Conservation (phyloP, 2,888 invertebrate genomes). For the Dynastes hyllus region DNA sequence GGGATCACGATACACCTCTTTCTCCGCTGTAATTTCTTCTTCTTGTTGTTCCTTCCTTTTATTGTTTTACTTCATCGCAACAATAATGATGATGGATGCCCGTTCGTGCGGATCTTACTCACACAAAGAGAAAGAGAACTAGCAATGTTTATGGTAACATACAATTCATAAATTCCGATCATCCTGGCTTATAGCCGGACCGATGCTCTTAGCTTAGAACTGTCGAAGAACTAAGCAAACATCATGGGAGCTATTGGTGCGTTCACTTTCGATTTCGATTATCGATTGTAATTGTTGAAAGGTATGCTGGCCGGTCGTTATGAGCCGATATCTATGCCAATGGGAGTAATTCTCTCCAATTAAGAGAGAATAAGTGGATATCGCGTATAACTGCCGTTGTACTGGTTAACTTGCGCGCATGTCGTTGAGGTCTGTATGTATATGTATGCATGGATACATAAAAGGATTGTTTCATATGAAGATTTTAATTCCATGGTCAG, state of each 20-base stretch:
- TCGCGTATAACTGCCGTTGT: background rate
- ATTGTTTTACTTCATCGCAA: background rate
- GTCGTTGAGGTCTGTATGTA: too few relatives aligned
- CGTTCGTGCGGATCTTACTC: background rate
- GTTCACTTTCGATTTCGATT: conserved; percentile 28
- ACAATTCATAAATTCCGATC: conserved; percentile 31
- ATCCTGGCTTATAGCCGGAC: background rate
- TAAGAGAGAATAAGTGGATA: conserved; percentile 29
- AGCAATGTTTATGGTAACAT: conserved; percentile 8
- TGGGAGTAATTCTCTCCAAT: conserved; percentile 42
- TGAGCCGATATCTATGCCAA: conserved; percentile 37
- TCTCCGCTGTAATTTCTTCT: too few relatives aligned
- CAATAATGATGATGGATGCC: conserved; percentile 29
- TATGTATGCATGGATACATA: too few relatives aligned
- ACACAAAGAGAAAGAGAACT: background rate
- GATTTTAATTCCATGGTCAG: too few relatives aligned
- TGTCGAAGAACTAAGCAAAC: background rate
- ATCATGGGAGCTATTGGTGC: conserved; percentile 13
- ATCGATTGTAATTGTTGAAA: conserved; percentile 36
- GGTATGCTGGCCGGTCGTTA: conserved; percentile 25
- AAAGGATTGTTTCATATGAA: too few relatives aligned
- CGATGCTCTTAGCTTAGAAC: background rate
- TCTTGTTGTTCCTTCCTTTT: too few relatives aligned
- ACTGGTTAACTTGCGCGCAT: too few relatives aligned
- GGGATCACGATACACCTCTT: too few relatives aligned